Base-by-base conservation (phyloP, 1,140 invertebrate species). In the Trypoxylus dichotomus region DNA sequence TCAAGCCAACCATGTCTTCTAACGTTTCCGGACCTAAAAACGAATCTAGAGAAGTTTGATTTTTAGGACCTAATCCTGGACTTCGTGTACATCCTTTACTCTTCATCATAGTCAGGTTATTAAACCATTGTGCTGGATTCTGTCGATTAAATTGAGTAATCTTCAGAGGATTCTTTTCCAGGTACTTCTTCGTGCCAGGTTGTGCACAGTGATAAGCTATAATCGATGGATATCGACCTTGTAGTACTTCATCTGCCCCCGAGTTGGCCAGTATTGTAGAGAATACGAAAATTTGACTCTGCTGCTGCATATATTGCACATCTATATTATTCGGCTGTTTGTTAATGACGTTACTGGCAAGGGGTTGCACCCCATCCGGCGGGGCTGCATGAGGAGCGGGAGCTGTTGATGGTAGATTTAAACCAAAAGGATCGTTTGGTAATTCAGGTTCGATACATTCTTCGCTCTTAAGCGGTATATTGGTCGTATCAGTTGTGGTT, bases 231-330 rank as follows among this genome's bases (percentile, higher is more conserved):
- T 92, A 97, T 80, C 97, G 93, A 15, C 96, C 95, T 80, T 93
- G 92, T 77, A 96, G 87, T 19, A 98, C 96, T 6, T 95, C 91
- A 82, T 98, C 97, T 1, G 97, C 96, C 13, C 96, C 96, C 84
- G 97, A 94, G 87, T 99, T 99, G 0, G 97, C 97, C 85, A 98
- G 86, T 80, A 92, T 88, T 0, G 97, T 98, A 11, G 95, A 96
- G 89, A 99, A 99, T 75, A 99, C 97, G 91, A 98, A 99, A 84
- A 99, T 97, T 87, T 98, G 97, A 89, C 95, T 98, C 87, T 98
- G 96, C 85, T 98, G 97, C 88, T 98, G 96, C 94, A 95, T 94
- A 82, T 94, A 95, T 84, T 95, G 92, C 79, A 92, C 91, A 88
- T 91, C 94, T 90, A 92, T 93, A 81, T 91, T 93, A 79, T 91